phyloP scores from a whole-genome alignment of 2,888 invertebrate genomes.

The Oxystoma pomonae region DNA sequence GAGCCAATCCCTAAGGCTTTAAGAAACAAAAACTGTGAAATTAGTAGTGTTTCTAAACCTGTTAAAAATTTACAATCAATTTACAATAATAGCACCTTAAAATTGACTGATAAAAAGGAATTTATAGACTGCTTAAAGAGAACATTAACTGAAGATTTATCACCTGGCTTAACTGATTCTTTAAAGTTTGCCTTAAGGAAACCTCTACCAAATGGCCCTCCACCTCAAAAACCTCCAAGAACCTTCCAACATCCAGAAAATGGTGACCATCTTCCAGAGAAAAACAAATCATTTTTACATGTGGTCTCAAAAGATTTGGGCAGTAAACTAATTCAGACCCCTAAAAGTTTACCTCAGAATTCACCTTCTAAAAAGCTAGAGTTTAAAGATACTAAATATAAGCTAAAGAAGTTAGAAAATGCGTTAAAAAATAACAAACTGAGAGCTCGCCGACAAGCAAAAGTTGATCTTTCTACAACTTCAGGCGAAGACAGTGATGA shows the following conservation, averaged over 20 bases:
- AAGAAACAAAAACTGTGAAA: slow-evolving; percentile 28
- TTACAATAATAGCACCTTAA: slow-evolving; percentile 36
- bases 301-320: not conserved
- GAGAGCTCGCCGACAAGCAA: slow-evolving; percentile 31
- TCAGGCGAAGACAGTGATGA: slow-evolving; percentile 44
- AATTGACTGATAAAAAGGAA: slow-evolving; percentile 26
- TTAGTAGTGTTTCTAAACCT: slow-evolving; percentile 14
- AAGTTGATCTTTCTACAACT: slow-evolving; percentile 33
- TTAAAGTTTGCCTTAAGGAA: slow-evolving; percentile 63
- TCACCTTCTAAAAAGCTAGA: not conserved
- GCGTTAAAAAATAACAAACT: slow-evolving; percentile 53
- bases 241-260: slow-evolving; percentile 52
- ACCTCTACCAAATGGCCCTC: slow-evolving; percentile 65
- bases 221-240: slow-evolving; percentile 73
- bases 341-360: not conserved
- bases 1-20: slow-evolving; percentile 42
- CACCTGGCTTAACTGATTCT: slow-evolving; percentile 51
- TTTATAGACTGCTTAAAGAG: slow-evolving; percentile 17
- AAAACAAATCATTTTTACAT: slow-evolving; percentile 9
- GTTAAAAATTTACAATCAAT: slow-evolving; percentile 21
- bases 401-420: slow-evolving; percentile 61
- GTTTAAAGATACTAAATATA: slow-evolving; percentile 54
- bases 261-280: slow-evolving; percentile 7
- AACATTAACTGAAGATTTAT: slow-evolving; percentile 18
- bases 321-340: not conserved